Evolutionary conservation across 2,113 vertebrate species (phyloP).

Genomic region (Pongo pygmaeus): DNA sequence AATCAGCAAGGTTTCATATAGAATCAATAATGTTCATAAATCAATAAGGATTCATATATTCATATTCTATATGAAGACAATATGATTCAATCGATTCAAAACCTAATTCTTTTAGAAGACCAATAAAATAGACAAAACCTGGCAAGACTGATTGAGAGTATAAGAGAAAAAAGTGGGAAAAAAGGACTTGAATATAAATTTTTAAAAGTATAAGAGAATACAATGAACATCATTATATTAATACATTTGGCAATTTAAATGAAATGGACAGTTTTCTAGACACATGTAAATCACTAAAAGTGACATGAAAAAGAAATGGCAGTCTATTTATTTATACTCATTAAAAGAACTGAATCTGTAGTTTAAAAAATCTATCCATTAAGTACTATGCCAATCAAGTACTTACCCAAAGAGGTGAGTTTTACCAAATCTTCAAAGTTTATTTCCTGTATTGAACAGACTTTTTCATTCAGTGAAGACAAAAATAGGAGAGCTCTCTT

Average conservation of each 20-base stretch:
- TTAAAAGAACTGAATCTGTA: slow-evolving; percentile 21
- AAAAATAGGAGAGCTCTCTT: not conserved
- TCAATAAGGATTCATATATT: no score
- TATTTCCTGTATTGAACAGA: not conserved
- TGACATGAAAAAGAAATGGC: slow-evolving; percentile 13
- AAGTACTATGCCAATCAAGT: not conserved
- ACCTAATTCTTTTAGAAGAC: slow-evolving; percentile 8
- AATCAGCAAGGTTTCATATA: not conserved
- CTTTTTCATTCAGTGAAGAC: not conserved
- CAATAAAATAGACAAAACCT: not conserved
- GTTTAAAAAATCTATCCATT: not conserved
- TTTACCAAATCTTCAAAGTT: slow-evolving; percentile 29
- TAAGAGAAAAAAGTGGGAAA: not conserved
- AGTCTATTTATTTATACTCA: not conserved
- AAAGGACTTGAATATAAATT: not conserved
- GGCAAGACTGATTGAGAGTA: not conserved
- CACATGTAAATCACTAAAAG: not conserved
- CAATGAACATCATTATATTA: not conserved
- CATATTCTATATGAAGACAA: no score
- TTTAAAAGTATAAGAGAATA: not conserved
- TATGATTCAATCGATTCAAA: not conserved
- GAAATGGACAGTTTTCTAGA: slow-evolving; percentile 9
- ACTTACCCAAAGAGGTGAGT: not conserved
- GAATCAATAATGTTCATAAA: no score
- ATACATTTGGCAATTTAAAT: not conserved